Conservation (phyloP, 2,888 invertebrate species). For the Pachydiplax longipennis region DNA sequence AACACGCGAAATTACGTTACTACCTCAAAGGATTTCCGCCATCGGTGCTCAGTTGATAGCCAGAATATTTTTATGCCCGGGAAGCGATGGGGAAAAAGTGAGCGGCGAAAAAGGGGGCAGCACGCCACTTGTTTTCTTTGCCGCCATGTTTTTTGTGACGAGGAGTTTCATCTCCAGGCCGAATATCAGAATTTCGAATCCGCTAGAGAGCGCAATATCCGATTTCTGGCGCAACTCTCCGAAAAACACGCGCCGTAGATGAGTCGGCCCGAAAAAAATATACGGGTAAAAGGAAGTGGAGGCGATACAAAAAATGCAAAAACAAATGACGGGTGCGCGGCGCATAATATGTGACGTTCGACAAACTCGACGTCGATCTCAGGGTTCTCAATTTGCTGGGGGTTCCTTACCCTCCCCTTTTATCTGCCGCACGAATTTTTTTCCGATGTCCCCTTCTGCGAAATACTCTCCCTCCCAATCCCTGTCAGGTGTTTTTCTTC, state of each 20-base stretch:
- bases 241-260: not conserved
- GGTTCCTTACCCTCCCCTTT: too few species aligned
- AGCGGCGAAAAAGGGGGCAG: not conserved
- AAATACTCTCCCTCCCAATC: too few species aligned
- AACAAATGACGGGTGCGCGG: not conserved
- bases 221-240: not conserved
- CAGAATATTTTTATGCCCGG: too few species aligned
- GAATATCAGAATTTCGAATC: not conserved
- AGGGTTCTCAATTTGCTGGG: too few species aligned
- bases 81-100: too few species aligned
- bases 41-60: too few species aligned
- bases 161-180: not conserved
- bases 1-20: too few species aligned
- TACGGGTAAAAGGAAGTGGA: not conserved
- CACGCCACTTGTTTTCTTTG: not conserved
- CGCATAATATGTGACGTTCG: not conserved
- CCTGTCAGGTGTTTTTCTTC: too few species aligned
- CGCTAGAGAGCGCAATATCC: not conserved
- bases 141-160: not conserved
- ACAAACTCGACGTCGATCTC: not conserved
- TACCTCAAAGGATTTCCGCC: too few species aligned
- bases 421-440: too few species aligned
- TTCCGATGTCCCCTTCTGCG: too few species aligned
- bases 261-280: not conserved
- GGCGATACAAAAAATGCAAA: not conserved